Base-by-base conservation (phyloP, 2,888 invertebrate genomes). In the Lymantria dispar region DNA sequence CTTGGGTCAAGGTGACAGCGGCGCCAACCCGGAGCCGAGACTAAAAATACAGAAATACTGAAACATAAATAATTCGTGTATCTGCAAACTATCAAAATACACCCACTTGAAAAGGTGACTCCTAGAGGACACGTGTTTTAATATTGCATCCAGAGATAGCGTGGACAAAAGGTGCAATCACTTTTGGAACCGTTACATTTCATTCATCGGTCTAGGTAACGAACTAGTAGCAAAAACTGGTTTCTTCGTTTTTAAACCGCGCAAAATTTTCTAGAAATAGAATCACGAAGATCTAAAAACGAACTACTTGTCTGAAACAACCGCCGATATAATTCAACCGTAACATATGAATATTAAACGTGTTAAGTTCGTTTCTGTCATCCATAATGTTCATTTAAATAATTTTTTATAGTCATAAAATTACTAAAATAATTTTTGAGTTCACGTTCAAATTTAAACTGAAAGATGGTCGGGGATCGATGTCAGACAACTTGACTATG, bases 1-100 rank as follows among this genome's bases (percentile, higher is more conserved):
- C 78, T 70, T 58, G 80, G 83, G 83, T 85, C 87, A 90, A 90
- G 87, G 89, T 85, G 74, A 83, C 56, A 58, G 47, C 60, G 77
- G 79, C 83, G 83, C 80, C 84, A 63, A 69, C 44, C 61, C 59
- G 72, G 70, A 76, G 76, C 75, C 70, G 72, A 58, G 68, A 68
- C 64, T 70, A 77, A 84, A 68, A 80, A 82, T 83, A 87, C 81
- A 80, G 76, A 76, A 72, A 74, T 58, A 56, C 53, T 61, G 62
- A 72, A 73, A 73, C 65, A 62, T 70, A 70, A 77, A 75, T 76
- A 70, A 76, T 75, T 74, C 66, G 47, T 51, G 69, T 73, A 71
- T 75, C 71, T 74, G 74, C 67, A 64, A 64, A 65, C 57, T 70
- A 70, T 76, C 65, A 58, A 62, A 69, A 72, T 69, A 63, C 62